Evolutionary conservation across 2,797 vertebrate genomes (phyloP).

Genomic region (Sternotherus odoratus): DNA sequence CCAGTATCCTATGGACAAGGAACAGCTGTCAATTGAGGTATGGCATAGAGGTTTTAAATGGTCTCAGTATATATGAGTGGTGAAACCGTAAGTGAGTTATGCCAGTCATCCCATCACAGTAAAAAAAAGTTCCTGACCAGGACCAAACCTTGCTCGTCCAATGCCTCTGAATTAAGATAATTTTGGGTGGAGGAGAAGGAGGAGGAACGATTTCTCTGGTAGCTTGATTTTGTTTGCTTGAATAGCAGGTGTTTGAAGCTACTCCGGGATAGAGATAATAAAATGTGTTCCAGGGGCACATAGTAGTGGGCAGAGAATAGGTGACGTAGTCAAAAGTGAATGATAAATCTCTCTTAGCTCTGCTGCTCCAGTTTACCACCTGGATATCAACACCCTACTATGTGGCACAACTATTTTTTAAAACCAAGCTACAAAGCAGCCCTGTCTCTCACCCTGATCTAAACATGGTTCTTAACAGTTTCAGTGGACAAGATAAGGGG

Average conservation of each 20-base stretch:
- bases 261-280: neutral
- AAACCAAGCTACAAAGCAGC: neutral
- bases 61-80: neutral
- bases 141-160: neutral
- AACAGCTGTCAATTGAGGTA: accelerated
- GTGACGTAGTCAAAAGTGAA: neutral
- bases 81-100: neutral
- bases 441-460: neutral
- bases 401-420: accelerated
- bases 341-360: neutral
- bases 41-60: neutral
- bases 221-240: neutral
- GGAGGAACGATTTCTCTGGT: neutral
- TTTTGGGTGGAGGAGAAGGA: no score
- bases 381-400: neutral
- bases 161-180: neutral
- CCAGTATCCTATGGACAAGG: neutral
- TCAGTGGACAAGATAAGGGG: neutral
- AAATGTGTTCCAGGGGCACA: accelerated
- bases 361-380: neutral
- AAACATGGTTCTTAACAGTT: neutral
- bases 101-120: neutral
- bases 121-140: neutral
- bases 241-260: neutral
- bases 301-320: neutral